Evolutionary conservation across 2,797 vertebrate species (phyloP), one percentile per base, ranked within the genome.

Genomic region (Chaetophractus vellerosus): DNA sequence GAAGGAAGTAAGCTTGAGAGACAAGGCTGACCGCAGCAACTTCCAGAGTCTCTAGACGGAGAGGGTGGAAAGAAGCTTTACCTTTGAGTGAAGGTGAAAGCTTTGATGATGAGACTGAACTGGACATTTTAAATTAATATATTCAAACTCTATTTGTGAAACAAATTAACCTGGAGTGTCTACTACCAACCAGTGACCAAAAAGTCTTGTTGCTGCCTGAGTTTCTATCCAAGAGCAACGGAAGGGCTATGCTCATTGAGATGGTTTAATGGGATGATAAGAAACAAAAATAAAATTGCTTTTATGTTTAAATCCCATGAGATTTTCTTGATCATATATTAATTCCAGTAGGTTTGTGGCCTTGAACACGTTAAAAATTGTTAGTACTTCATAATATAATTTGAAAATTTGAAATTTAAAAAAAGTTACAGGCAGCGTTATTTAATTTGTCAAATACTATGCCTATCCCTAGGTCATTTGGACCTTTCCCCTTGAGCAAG

Each of bases 201-300:
- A 69, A 48, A 50, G 14, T 41, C 2, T 75, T 24, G 38, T 4
- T 88, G 64, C 21, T 85, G 24, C 88, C 38, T 45, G 26, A 36
- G 19, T 59, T 84, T 66, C 72, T 80, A 28, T 66, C 64, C 5
- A 18, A 3, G 45, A 23, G 5, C 31, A 75, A 18, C 85, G 8
- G 19, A 57, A 94, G 55, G 52, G 61, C 26, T 48, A 28, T 24
- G 3, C 61, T 6, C 12, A 31, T 71, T 72, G 31, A 80, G n/a
- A 83, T 6, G 28, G 23, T 91, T 89, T 93, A 76, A 83, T 95
- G 26, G 28, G 36, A 79, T 23, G 94, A 41, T 6, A 71, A 23
- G 38, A 93, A 91, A 90, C 38, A 84, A 41, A 94, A 90, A 92
- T 88, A 90, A 92, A 90, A 90, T 85, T 78, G 21, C 24, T 94